phyloP scores from a whole-genome alignment of 2,113 vertebrate species.

The Clarias batrachus region DNA sequence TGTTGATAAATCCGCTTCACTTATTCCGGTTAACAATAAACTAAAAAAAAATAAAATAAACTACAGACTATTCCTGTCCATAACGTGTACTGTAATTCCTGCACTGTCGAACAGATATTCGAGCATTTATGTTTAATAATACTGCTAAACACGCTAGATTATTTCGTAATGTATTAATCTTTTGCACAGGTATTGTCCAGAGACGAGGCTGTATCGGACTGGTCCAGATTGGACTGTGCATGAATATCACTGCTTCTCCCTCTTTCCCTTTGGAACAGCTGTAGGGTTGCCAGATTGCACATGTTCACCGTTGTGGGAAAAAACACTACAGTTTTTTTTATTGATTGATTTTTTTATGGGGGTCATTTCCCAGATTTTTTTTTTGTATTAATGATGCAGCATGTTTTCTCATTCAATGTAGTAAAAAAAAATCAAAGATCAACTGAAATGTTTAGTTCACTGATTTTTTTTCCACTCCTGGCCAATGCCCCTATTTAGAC shows the following conservation, averaged over 20 bases:
- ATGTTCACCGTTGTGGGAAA: not conserved
- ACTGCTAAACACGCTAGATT: not conserved
- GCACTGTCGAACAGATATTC: not conserved
- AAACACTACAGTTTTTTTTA: not conserved
- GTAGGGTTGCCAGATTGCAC: conserved; percentile 47
- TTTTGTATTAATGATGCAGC: not conserved
- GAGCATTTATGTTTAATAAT: not conserved
- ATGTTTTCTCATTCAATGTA: not conserved
- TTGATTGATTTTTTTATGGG: not conserved
- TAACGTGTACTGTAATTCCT: not conserved
- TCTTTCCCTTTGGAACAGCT: conserved; percentile 55
- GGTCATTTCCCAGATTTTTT: not conserved
- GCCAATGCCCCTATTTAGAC: not conserved
- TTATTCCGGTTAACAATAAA: conserved; percentile 25
- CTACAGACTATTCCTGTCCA: not conserved
- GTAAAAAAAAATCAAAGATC: not conserved
- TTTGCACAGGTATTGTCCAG: not conserved
- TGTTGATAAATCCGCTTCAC: conserved; percentile 6
- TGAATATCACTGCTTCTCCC: conserved; percentile 45
- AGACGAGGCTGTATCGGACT: not conserved
- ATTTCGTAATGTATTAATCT: not conserved
- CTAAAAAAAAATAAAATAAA: conserved; percentile 5
- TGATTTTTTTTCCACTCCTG: not conserved
- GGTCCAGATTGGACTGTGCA: conserved; percentile 36
- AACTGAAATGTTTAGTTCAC: not conserved